Evolutionary conservation across 1,140 invertebrate species (phyloP).

Genomic region (Orius insidiosus): DNA sequence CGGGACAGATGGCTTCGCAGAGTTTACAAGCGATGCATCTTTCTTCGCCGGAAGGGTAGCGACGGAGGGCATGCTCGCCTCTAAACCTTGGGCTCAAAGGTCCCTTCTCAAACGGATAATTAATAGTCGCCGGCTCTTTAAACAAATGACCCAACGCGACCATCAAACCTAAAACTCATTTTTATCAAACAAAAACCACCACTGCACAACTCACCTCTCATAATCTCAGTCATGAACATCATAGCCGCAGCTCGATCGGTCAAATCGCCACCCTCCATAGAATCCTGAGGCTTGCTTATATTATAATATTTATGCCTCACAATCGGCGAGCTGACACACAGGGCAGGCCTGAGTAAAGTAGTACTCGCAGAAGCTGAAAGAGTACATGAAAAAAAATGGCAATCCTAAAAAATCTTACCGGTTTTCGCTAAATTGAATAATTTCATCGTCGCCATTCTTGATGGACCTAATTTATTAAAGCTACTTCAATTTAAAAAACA

Average conservation of each 20-base stretch:
- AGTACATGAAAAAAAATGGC: not conserved
- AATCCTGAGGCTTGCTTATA: slow-evolving; percentile 40
- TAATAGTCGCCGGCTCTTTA: slow-evolving; percentile 95
- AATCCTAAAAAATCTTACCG: not conserved
- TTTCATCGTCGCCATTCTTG: slow-evolving; percentile 1
- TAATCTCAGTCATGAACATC: slow-evolving; percentile 58
- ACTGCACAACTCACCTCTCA: slow-evolving; percentile 26
- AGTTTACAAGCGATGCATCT: slow-evolving; percentile 98
- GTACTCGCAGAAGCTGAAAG: not conserved
- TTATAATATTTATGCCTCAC: slow-evolving; percentile 30
- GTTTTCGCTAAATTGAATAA: not conserved
- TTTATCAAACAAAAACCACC: not conserved
- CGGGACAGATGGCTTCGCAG: slow-evolving; percentile 96
- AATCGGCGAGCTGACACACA: slow-evolving; percentile 1
- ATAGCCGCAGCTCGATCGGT: slow-evolving; percentile 47
- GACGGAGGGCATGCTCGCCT: slow-evolving; percentile 87
- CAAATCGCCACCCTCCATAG: slow-evolving; percentile 47
- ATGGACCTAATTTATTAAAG: not conserved
- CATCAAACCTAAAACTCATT: slow-evolving; percentile 27
- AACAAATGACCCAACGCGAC: slow-evolving; percentile 70
- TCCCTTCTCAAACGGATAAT: slow-evolving; percentile 98
- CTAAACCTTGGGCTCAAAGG: slow-evolving; percentile 89
- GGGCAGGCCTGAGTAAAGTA: slow-evolving; percentile 6
- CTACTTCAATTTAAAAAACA: not conserved
- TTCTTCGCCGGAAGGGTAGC: slow-evolving; percentile 95